Evolutionary conservation across 2,888 invertebrate species (phyloP).

Genomic region (Elaeidobius kamerunicus): DNA sequence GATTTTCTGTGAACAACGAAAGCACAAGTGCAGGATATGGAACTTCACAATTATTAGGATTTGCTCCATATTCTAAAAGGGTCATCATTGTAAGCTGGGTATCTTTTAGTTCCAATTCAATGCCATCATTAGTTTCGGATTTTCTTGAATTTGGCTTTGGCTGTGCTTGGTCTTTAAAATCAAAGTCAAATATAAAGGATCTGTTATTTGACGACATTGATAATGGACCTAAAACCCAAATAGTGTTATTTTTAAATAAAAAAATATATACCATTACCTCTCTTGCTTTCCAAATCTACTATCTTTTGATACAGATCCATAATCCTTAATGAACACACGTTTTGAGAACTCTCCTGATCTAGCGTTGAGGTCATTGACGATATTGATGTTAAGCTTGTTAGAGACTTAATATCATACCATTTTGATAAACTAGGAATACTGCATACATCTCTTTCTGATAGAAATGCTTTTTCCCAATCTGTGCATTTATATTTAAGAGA

Average conservation of each 20-base stretch:
- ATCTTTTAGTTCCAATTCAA: constrained; percentile 5
- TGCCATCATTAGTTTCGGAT: neutral
- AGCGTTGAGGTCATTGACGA: constrained; percentile 12
- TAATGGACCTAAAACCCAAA: no score
- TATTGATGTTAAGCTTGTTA: constrained; percentile 22
- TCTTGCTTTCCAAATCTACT: neutral
- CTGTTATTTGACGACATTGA: no score
- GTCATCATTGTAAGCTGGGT: constrained; percentile 37
- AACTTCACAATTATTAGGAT: constrained; percentile 43
- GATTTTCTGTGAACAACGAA: constrained; percentile 42
- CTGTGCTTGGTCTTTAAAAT: no score
- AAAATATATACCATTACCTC: no score
- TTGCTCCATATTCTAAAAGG: constrained; percentile 42
- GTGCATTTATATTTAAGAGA: constrained; percentile 39
- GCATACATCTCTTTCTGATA: constrained; percentile 57
- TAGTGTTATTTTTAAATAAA: no score
- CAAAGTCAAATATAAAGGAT: no score
- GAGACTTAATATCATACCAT: constrained; percentile 40
- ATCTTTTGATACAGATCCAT: constrained; percentile 8
- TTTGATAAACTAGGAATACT: constrained; percentile 41
- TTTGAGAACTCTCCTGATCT: constrained; percentile 5
- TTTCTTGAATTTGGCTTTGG: no score
- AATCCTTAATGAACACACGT: constrained; percentile 7
- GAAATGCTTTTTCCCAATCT: constrained; percentile 47
- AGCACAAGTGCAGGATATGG: constrained; percentile 45